A percentile compares a stretch with the other conserved stretches of the same genome.
Conservation (phyloP, 2,888 invertebrate genomes). For the Chironomus riparius region DNA sequence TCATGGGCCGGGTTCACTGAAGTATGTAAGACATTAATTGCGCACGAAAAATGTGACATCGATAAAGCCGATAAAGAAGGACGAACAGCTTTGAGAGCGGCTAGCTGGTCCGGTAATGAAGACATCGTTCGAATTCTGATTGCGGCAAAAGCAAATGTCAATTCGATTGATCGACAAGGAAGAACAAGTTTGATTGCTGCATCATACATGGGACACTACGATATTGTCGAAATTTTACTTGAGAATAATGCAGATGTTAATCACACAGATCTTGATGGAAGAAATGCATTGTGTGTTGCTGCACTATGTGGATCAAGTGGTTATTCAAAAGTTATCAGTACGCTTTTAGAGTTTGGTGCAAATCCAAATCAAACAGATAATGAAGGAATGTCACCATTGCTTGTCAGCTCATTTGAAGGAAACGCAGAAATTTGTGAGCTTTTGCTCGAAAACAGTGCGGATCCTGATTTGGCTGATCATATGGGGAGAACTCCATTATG, state of each 20-base stretch:
- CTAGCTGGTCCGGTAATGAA: conserved; percentile 91
- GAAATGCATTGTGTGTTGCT: conserved; percentile 81
- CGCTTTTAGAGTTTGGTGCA: conserved; percentile 71
- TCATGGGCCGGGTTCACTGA: conserved; percentile 94
- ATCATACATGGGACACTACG: conserved; percentile 93
- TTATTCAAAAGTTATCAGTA: conserved; percentile 56
- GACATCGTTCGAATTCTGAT: conserved; percentile 68
- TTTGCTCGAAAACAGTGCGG: conserved; percentile 83
- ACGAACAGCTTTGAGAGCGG: conserved; percentile 80
- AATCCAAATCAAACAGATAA: conserved; percentile 74
- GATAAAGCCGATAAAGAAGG: conserved; percentile 80
- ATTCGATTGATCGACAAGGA: conserved; percentile 79
- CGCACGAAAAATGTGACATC: conserved; percentile 65
- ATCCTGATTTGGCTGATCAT: conserved; percentile 76
- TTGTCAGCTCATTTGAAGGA: conserved; percentile 86
- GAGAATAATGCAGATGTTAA: conserved; percentile 75
- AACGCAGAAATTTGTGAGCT: conserved; percentile 88
- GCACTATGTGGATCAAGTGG: conserved; percentile 75
- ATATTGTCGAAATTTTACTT: conserved; percentile 74
- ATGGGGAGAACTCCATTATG: conserved; percentile 79
- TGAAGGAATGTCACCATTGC: conserved; percentile 76
- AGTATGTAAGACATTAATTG: conserved; percentile 70
- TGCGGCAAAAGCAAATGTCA: conserved; percentile 67
- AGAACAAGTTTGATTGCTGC: conserved; percentile 90
- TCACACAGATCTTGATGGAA: conserved; percentile 78